Percentiles rank a stretch among this genome's conserved stretches.
phyloP scores from a whole-genome alignment of 2,113 vertebrate species.

The Actenoides hombroni region DNA sequence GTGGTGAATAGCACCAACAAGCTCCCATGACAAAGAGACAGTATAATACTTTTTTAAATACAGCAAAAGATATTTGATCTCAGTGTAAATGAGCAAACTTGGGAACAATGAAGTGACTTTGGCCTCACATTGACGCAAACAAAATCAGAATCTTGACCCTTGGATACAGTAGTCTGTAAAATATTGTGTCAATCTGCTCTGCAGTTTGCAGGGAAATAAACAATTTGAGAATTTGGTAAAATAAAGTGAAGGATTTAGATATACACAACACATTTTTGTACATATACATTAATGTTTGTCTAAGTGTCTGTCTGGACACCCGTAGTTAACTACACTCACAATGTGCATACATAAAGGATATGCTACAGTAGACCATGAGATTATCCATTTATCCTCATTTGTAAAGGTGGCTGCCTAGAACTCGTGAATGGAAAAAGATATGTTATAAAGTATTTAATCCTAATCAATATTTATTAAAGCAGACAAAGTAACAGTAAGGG shows the following conservation, averaged over 20 bases:
- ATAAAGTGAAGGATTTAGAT: background rate
- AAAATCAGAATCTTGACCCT: background rate
- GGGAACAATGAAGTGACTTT: background rate
- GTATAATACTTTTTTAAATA: background rate
- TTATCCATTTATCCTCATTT: conserved; percentile 63
- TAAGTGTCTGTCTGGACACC: background rate
- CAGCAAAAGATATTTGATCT: background rate
- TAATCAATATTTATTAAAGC: conserved; percentile 58
- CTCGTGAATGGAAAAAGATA: conserved; percentile 5
- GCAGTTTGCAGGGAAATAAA: background rate
- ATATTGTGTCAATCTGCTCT: background rate
- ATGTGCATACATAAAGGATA: background rate
- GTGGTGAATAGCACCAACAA: background rate
- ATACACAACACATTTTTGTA: background rate
- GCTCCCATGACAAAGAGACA: background rate
- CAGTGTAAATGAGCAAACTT: background rate
- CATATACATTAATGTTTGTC: background rate
- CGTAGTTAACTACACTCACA: background rate
- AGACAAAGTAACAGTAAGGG: conserved; percentile 30
- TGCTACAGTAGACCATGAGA: conserved; percentile 17
- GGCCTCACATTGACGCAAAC: background rate
- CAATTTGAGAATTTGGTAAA: background rate
- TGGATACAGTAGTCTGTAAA: background rate
- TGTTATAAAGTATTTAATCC: conserved; percentile 44
- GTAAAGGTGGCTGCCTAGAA: conserved; percentile 18